Evolutionary conservation across 2,113 vertebrate genomes (phyloP), one percentile per base, ranked within the genome.

Genomic region (Ammodytes dubius): DNA sequence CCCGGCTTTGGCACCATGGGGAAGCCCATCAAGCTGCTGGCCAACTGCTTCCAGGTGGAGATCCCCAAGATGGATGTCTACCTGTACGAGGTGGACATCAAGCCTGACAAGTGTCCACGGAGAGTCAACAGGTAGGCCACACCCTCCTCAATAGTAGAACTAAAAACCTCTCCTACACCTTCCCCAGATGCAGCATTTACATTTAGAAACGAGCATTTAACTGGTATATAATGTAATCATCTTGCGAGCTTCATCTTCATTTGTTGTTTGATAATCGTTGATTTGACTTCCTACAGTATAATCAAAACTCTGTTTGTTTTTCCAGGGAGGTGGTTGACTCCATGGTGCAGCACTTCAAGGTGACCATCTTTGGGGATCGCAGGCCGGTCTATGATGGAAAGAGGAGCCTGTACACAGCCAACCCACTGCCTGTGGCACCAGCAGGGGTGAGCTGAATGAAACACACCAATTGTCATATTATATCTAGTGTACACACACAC

Each of bases 21-120:
- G 90, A 99, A 99, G 90, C 97, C 98, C 93, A 99, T 99, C 96
- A 99, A 99, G 94, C 96, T 99, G 94, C 95, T 99, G 97, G 98
- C 98, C 96, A 99, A 99, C 95, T 99, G 98, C 96, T 99, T 99
- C 96, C 98, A 99, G 96, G 98, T 99, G 96, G 98, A 99, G 95
- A 99, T 99, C 95, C 97, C 97, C 96, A 99, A 99, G 97, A 99
- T 99, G 96, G 98, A 99, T 83, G 98, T 99, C 95, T 99, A 99
- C 96, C 98, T 99, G 91, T 99, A 99, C 95, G 98, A 99, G 96
- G 97, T 99, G 89, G 98, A 99, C 90, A 99, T 99, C 95, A 99
- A 98, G 95, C 98, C 98, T 93, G 98, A 99, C 95, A 99, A 99
- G 95, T 99, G 98, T 95, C 98, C 98, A 85, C 96, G 98, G 61